A percentile compares a stretch with the other conserved stretches of the same genome.
phyloP scores from a whole-genome alignment of 1,140 invertebrate genomes.

The Eubasilissa regina region DNA sequence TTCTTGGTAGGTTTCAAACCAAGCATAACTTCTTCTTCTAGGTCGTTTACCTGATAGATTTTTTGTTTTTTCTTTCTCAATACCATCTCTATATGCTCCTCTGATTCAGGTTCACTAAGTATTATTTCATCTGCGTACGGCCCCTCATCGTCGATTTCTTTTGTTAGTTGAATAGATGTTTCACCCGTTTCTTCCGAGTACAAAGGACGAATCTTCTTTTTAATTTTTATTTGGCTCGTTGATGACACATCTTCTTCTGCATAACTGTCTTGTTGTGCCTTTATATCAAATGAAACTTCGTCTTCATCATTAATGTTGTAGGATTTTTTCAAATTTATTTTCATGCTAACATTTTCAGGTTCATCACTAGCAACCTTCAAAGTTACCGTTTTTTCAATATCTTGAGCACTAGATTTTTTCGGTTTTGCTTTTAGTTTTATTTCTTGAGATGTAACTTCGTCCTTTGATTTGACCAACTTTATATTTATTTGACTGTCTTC shows the following conservation, averaged over 20 bases:
- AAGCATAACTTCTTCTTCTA: slow-evolving; percentile 73
- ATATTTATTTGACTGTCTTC: slow-evolving; percentile 50
- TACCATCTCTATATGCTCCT: slow-evolving; percentile 72
- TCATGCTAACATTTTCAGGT: slow-evolving; percentile 71
- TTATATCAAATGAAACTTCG: slow-evolving; percentile 74
- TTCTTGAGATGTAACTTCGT: slow-evolving; percentile 59
- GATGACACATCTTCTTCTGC: slow-evolving; percentile 86
- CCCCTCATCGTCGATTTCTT: slow-evolving; percentile 78
- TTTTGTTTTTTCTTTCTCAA: slow-evolving; percentile 72
- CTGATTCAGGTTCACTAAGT: slow-evolving; percentile 67
- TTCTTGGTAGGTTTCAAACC: slow-evolving; percentile 70
- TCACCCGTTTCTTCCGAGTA: slow-evolving; percentile 81
- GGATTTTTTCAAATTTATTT: slow-evolving; percentile 70
- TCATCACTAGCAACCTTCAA: slow-evolving; percentile 64
- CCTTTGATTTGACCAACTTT: slow-evolving; percentile 63
- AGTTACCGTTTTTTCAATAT: slow-evolving; percentile 61
- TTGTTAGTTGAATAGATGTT: slow-evolving; percentile 78
- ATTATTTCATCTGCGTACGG: slow-evolving; percentile 67
- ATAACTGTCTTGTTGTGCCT: slow-evolving; percentile 68
- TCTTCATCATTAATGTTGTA: slow-evolving; percentile 68
- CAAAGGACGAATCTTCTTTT: slow-evolving; percentile 76
- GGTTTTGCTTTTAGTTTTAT: slow-evolving; percentile 63
- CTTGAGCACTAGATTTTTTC: slow-evolving; percentile 54
- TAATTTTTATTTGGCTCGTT: slow-evolving; percentile 82
- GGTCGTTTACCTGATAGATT: slow-evolving; percentile 73